Percentiles rank a stretch among this genome's conserved stretches.
These are phyloP conservation scores for Drosophila meridionalis DNA, from an alignment of 2,888 invertebrate species.

Conservation along the genomic window DNA sequence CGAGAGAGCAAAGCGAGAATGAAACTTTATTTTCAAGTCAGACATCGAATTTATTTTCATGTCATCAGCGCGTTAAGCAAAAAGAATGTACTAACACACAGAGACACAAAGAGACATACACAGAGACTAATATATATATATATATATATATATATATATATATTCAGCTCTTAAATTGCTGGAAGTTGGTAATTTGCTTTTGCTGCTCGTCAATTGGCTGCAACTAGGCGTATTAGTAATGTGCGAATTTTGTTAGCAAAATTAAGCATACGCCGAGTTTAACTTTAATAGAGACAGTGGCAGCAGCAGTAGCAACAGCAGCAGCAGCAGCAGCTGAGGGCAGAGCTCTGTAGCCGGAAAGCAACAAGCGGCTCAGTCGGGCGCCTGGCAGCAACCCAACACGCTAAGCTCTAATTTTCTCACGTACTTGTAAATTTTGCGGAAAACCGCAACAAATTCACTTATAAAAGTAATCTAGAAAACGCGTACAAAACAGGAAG, in stretches of 20 bases:
- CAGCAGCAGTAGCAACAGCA: neutral
- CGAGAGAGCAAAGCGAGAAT: constrained; percentile 46
- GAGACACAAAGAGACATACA: neutral
- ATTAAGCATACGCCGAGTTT: constrained; percentile 56
- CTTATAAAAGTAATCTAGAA: constrained; percentile 80
- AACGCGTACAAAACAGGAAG: constrained; percentile 76
- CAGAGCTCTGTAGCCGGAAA: constrained; percentile 33
- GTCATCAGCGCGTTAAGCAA: constrained; percentile 56
- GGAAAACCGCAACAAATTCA: constrained; percentile 80
- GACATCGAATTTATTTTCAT: constrained; percentile 77
- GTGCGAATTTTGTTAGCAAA: neutral
- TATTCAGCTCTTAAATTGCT: constrained; percentile 53
- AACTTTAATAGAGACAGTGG: constrained; percentile 20
- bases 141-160: neutral
- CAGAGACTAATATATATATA: neutral
- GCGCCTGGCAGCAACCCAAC: constrained; percentile 21
- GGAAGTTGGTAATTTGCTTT: constrained; percentile 64
- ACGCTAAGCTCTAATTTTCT: constrained; percentile 79
- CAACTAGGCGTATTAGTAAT: constrained; percentile 38
- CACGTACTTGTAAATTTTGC: constrained; percentile 81
- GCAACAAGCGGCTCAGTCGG: constrained; percentile 64
- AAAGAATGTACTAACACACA: constrained; percentile 4
- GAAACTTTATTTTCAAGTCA: constrained; percentile 77
- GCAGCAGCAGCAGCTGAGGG: neutral
- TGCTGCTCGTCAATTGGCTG: constrained; percentile 26